Evolutionary conservation across 2,888 invertebrate genomes (phyloP), one percentile per base, ranked within the genome.

Genomic region (Torymus tubicola): DNA sequence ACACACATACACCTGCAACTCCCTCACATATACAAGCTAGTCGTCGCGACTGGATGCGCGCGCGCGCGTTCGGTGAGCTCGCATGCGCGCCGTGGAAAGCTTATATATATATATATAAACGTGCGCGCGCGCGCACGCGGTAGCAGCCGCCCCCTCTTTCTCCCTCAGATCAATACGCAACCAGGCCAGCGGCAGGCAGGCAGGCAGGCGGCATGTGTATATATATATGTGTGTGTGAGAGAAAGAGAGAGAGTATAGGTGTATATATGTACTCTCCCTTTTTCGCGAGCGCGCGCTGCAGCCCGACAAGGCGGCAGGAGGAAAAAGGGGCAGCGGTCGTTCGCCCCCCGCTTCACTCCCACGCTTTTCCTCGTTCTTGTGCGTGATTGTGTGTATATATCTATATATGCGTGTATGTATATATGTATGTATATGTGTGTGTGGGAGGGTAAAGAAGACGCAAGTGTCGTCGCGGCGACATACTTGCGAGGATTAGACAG

Each of bases 121-220:
- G n/a, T n/a, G n/a, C n/a, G n/a, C n/a, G n/a, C n/a, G n/a, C 42
- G 42, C 60, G 81, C 70, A 63, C 67, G 67, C 60, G 77, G 81
- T 73, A 81, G 81, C 74, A 65, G 57, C 64, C 83, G 83, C 85
- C 60, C 71, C 42, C 58, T 69, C 58, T 57, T 18, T 58, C 58
- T 69, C 58, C 21, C 60, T 14, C 70, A 89, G 90, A 90, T 90
- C 90, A 89, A 90, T 90, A 90, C 89, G 85, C 88, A 90, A 89
- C 89, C 88, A 89, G 90, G 89, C 88, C 90, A 90, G 72, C 60
- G 42, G 42, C 42, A 42, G 42, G 42, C 42, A 42, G 5, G 21
- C 21, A 21, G 21, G 21, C 21, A 21, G 21, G 21, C 21, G 21
- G 21, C 21, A 2, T 21, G 2, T 21, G 2, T 21, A 21, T 21